phyloP scores from a whole-genome alignment of 2,888 invertebrate species.

The Caenorhabditis becei region DNA sequence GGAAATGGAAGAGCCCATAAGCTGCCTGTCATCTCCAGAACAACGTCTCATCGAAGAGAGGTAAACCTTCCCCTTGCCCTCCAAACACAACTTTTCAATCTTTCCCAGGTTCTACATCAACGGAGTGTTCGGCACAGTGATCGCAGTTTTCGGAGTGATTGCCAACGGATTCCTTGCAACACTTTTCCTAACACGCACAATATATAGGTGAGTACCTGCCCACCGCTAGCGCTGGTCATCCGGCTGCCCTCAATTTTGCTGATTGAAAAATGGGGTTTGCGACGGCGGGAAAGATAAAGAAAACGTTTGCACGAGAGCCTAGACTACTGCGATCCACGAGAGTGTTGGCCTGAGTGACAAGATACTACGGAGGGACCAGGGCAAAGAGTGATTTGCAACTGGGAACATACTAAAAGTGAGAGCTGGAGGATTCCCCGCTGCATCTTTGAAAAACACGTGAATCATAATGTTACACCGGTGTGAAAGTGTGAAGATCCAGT shows the following conservation, averaged over 20 bases:
- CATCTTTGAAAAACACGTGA: conserved; percentile 24
- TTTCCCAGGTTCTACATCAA: conserved; percentile 72
- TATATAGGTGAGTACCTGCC: conserved; percentile 69
- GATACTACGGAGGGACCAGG: conserved; percentile 20
- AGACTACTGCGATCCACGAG: not conserved
- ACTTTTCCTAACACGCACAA: conserved; percentile 73
- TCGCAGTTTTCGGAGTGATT: conserved; percentile 78
- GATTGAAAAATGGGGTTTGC: conserved; percentile 16
- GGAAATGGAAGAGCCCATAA: conserved; percentile 56
- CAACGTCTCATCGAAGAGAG: conserved; percentile 54
- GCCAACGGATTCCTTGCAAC: conserved; percentile 77
- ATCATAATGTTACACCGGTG: not conserved
- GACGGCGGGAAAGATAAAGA: conserved; percentile 8
- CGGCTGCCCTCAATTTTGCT: conserved; percentile 23
- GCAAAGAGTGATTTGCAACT: conserved; percentile 26
- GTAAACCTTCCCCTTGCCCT: conserved; percentile 6
- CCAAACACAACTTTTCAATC: not conserved
- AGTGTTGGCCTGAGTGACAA: conserved; percentile 42
- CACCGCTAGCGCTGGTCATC: conserved; percentile 6
- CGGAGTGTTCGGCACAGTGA: conserved; percentile 73
- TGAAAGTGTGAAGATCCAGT: too few relatives aligned
- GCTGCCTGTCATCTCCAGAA: conserved; percentile 56
- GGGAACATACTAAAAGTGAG: conserved; percentile 3
- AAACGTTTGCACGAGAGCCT: conserved; percentile 21
- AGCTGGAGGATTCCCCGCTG: not conserved